Conservation (phyloP, 2,888 invertebrate genomes). For the Ormia ochracea region DNA sequence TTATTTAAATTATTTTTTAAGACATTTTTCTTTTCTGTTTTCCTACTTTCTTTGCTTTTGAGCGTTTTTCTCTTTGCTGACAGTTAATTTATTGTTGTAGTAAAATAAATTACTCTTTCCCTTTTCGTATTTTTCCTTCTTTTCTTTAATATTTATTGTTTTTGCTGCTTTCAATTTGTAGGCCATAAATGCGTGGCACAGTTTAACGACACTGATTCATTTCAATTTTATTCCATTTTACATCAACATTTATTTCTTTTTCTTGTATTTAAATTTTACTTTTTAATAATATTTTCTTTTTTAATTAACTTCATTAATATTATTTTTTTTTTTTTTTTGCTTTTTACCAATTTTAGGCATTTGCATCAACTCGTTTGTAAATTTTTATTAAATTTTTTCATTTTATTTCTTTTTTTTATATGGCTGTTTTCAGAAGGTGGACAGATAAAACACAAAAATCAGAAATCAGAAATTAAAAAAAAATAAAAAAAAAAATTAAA, state of each 20-base stretch:
- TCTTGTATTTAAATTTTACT: not conserved
- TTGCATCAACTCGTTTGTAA: no score
- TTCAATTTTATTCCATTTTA: conserved; percentile 8
- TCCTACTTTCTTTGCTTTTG: conserved; percentile 47
- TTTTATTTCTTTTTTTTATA: no score
- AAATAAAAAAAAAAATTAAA: no score
- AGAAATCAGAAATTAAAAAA: no score
- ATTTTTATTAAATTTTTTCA: no score
- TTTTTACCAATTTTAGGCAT: no score
- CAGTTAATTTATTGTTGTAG: conserved; percentile 6
- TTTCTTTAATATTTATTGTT: conserved; percentile 3
- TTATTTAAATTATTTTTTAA: no score
- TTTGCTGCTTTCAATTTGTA: conserved; percentile 34
- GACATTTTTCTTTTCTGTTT: conserved; percentile 61
- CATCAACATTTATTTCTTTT: not conserved
- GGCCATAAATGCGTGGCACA: conserved; percentile 45
- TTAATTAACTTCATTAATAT: no score
- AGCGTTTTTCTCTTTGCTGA: not conserved
- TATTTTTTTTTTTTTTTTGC: no score
- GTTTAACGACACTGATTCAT: conserved; percentile 49
- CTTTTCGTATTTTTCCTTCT: not conserved
- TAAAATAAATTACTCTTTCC: not conserved
- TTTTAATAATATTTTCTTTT: not conserved
- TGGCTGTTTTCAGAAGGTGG: no score
- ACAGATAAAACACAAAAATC: no score